These are phyloP conservation scores for Drosophila hamatofila DNA, from an alignment of 2,888 invertebrate genomes.

Conservation along the genomic window DNA sequence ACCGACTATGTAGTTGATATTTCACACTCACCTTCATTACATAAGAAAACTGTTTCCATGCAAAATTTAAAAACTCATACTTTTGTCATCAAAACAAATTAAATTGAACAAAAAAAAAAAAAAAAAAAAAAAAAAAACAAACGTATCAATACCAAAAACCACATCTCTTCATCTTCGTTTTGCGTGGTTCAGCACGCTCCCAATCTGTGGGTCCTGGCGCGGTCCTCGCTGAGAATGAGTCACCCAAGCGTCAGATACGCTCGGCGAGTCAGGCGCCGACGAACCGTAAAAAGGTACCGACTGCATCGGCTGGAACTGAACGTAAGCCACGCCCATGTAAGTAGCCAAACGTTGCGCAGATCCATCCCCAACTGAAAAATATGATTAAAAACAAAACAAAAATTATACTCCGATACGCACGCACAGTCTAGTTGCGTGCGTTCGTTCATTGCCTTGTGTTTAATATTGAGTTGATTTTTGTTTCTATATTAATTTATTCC, in stretches of 20 bases:
- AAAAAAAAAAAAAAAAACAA: constrained; percentile 23
- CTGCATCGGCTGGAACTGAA: constrained; percentile 85
- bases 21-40: constrained; percentile 34
- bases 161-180: constrained; percentile 52
- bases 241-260: constrained; percentile 91
- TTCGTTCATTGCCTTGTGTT: constrained; percentile 50
- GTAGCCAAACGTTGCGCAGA: constrained; percentile 82
- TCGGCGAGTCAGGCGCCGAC: constrained; percentile 85
- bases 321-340: constrained; percentile 90
- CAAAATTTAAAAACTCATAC: constrained; percentile 70
- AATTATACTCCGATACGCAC: constrained; percentile 24
- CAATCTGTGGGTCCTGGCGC: constrained; percentile 89
- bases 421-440: constrained; percentile 36
- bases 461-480: constrained; percentile 22
- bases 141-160: constrained; percentile 43
- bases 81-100: constrained; percentile 69
- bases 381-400: constrained; percentile 14
- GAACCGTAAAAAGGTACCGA: constrained; percentile 87
- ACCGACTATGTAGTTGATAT: constrained; percentile 16
- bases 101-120: constrained; percentile 45
- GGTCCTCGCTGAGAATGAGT: constrained; percentile 87
- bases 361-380: constrained; percentile 32
- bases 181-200: constrained; percentile 86
- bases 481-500: constrained; percentile 44
- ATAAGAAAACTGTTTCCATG: constrained; percentile 26